Base-by-base conservation (phyloP, 2,113 vertebrate species). In the Machaerirhynchus nigripectus region DNA sequence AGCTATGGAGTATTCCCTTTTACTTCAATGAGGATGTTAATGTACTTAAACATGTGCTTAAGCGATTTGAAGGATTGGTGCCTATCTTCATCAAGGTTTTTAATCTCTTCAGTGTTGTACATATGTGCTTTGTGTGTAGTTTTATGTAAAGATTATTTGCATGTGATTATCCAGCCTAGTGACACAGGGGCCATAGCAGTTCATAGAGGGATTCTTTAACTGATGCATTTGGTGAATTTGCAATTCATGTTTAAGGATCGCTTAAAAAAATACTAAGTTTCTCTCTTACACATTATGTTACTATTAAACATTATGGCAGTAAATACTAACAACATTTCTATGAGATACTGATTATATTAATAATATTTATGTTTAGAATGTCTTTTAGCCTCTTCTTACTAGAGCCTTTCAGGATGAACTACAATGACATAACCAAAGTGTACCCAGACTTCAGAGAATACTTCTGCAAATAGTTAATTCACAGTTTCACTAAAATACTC, bases 11-110 rank as follows among this genome's bases (percentile, higher is more conserved):
- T 76, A 65, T 61, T 68, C 15, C 53, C 44, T 87, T 81, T 89
- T 93, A 50, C 37, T 91, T 78, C 64, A 75, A 2, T 19, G n/a
- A 67, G 31, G 87, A 59, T 60, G 53, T 75, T 95, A 91, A 91
- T 73, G 53, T 64, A 61, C 84, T 97, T 95, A 96, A 96, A 95
- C 70, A 84, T 77, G 74, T 83, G 59, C 91, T 91, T 94, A 95
- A 85, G 82, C 90, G 79, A 94, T 96, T 88, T 85, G 67, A 57
- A 79, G 22, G 59, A 76, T 95, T 82, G 93, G 33, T 47, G 63
- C 46, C 69, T 68, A 4, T 76, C 78, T 95, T 91, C 68, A 78
- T 84, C 60, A 78, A 60, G 64, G 50, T 31, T 88, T 90, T 87
- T 94, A 82, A 79, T 64, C 42, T 69, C 50, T 68, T 87, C 27